Conservation (phyloP, 2,797 vertebrate species). For the Ptychadena robeensis region DNA sequence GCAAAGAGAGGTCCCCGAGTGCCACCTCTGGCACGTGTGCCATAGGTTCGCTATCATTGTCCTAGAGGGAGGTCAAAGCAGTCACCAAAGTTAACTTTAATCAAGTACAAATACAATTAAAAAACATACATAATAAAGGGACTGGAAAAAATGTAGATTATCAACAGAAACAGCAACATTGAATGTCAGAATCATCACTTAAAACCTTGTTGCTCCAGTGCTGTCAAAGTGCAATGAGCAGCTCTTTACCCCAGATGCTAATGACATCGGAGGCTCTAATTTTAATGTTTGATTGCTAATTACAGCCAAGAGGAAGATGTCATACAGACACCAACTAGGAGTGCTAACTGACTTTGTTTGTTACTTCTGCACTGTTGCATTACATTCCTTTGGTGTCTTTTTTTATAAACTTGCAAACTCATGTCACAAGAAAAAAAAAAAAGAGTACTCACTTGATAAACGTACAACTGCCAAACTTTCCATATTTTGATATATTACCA, state of each 20-base stretch:
- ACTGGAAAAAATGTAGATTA: not conserved
- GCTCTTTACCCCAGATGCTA: not conserved
- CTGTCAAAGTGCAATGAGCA: not conserved
- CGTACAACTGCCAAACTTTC: slow-evolving; percentile 9
- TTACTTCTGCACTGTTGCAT: not conserved
- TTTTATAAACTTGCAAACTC: not conserved
- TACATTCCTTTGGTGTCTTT: not conserved
- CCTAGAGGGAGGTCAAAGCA: not conserved
- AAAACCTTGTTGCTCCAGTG: not conserved
- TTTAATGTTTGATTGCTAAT: not conserved
- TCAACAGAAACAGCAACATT: not conserved
- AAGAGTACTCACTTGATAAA: not conserved
- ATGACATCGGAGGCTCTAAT: not conserved
- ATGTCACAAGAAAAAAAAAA: not conserved
- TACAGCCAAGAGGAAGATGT: not conserved
- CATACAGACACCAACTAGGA: not conserved
- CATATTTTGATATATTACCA: slow-evolving; percentile 20
- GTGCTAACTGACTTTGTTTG: not conserved
- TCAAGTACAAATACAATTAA: not conserved
- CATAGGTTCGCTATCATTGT: too few relatives aligned
- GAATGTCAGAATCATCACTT: not conserved
- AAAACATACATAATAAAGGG: not conserved
- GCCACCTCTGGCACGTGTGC: too few relatives aligned
- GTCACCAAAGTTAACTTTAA: not conserved
- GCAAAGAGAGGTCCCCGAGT: too few relatives aligned